Percentiles rank a stretch among this genome's conserved stretches.
Evolutionary conservation across 1,140 invertebrate genomes (phyloP).

Genomic region (Dryas iulia): DNA sequence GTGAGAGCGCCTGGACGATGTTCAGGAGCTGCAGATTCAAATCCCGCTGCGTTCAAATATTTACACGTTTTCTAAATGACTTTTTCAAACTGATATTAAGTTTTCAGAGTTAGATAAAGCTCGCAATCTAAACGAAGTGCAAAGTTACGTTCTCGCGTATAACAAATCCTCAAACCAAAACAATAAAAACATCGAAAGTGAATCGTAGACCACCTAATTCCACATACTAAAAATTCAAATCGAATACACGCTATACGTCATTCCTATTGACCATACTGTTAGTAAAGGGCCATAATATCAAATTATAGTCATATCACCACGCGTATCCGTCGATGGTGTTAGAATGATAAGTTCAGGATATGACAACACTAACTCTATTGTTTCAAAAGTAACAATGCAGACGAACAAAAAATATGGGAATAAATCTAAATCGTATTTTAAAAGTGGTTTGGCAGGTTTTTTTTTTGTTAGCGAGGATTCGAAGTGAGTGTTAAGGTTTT

Average conservation of each 20-base stretch:
- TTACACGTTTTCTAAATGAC: no score
- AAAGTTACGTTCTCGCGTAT: background rate
- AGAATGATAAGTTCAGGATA: slow-evolving; percentile 76
- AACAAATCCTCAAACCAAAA: background rate
- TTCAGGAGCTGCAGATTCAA: no score
- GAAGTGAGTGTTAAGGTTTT: background rate
- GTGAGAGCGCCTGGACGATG: no score
- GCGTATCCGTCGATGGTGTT: slow-evolving; percentile 73
- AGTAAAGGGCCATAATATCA: slow-evolving; percentile 65
- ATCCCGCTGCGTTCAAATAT: no score
- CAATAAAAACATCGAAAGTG: slow-evolving; percentile 16
- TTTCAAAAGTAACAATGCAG: slow-evolving; percentile 70
- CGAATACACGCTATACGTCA: slow-evolving; percentile 22
- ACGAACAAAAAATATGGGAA: slow-evolving; percentile 70
- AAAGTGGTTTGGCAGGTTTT: slow-evolving; percentile 50
- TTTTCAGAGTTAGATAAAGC: no score
- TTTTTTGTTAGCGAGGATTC: slow-evolving; percentile 1
- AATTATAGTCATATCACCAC: slow-evolving; percentile 72
- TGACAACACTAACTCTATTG: slow-evolving; percentile 68
- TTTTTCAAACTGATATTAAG: no score
- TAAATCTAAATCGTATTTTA: slow-evolving; percentile 72
- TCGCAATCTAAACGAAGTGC: background rate
- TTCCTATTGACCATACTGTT: slow-evolving; percentile 29
- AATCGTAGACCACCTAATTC: slow-evolving; percentile 13
- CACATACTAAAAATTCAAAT: slow-evolving; percentile 17